Evolutionary conservation across 2,113 vertebrate genomes (phyloP), one percentile per base, ranked within the genome.

Genomic region (Pogona vitticeps): DNA sequence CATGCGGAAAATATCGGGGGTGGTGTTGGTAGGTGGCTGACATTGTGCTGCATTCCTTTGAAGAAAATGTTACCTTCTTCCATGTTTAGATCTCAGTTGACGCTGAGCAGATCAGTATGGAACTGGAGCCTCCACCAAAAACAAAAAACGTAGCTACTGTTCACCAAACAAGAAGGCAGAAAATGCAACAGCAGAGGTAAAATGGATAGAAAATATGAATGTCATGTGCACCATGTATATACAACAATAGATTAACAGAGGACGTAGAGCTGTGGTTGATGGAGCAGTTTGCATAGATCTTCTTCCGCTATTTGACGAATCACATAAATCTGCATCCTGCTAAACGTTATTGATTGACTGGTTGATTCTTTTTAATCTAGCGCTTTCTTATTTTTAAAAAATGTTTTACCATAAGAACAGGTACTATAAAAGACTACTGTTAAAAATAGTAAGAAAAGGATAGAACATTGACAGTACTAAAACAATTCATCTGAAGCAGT

Each of bases 151-250:
- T 92, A 2, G 94, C 95, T 73, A 98, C 98, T 17, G 89, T 99
- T 84, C 98, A 98, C 91, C 98, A 99, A 92, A 97, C 96, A 10
- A 97, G 99, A 88, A 93, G 98, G 72, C 98, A 97, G 89, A 97
- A 97, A 63, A 96, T 97, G 95, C 94, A 95, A 3, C 96, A 89
- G 76, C 98, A 96, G 76, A 97, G 97, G 98, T 98, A 94, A 95
- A 94, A 58, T 70, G 70, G 33, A 17, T 71, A 46, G 61, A 88
- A 86, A 89, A 78, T 0, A 0, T 7, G 18, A 15, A 46, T 46
- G 6, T 8, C 65, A 8, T 12, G 12, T 59, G 52, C 20, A 23
- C 6, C 12, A 28, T 61, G 12, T 59, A 33, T 10, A 28, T 26
- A 67, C 5, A 52, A 52, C 10, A 52, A 52, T 77, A 46, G n/a